Base-by-base conservation (phyloP, 2,888 invertebrate species). In the Entomobrya proxima region DNA sequence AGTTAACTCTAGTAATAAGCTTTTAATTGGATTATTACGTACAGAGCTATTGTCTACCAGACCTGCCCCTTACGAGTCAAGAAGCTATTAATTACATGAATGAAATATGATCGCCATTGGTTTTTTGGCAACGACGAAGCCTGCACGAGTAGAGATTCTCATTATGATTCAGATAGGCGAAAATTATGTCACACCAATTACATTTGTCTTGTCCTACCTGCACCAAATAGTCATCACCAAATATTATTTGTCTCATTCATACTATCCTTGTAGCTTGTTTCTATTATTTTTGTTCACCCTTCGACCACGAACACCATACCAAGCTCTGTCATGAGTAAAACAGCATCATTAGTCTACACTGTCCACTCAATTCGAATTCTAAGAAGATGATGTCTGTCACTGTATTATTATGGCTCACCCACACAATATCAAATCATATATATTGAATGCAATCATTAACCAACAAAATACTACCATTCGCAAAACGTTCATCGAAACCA, bases 181-280 rank as follows among this genome's bases (percentile, higher is more conserved):
- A 64, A 78, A 78, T 78, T 78, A 78, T 78, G 78, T 78, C 78
- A 77, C 40, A 64, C 78, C 78, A 64, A 67, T 67, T 67, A 67
- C 67, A 47, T 78, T 77, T 47, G 27, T 61, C 47, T 64, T 78
- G 78, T 64, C 78, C 78, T 61, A 47, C 24, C 47, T 64, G 15
- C 40, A 61, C 40, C 40, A 50, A 40, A 40, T 52, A 4, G 11
- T 27, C 55, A 18, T 1, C 61, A 67, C 21, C 40, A 67, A 67
- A 37, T 74, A 30, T 24, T 74, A 9, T 13, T 0, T 74, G 40
- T 24, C 24, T 50, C 5, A 24, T 55, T 21, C 21, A 21, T 6
- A 55, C 5, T 15, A 9, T 21, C 24, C 11, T 24, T 4, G 27
- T 44, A 72, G n/a, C 72, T 47, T 30, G 32, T 50, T 67, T 18